These are phyloP conservation scores for Drosophila cardini DNA, from an alignment of 1,140 invertebrate genomes.

Conservation along the genomic window DNA sequence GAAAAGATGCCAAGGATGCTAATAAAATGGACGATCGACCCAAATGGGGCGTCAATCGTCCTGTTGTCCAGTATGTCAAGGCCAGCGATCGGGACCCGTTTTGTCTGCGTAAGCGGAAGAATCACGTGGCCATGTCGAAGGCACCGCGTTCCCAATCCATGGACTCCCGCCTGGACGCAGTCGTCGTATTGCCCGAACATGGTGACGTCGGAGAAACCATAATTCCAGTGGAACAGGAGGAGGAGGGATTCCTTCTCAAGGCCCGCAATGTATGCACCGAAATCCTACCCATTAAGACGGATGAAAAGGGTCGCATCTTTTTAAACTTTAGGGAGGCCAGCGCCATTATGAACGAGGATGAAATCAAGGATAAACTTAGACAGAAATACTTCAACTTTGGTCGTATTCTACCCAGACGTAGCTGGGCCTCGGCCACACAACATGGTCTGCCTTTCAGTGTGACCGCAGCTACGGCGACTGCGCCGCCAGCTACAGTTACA, in stretches of 20 bases:
- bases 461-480: constrained; percentile 40
- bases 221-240: constrained; percentile 40
- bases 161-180: constrained; percentile 73
- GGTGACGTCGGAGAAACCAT: constrained; percentile 10
- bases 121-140: constrained; percentile 58
- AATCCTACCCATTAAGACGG: constrained; percentile 82
- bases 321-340: constrained; percentile 82
- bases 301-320: constrained; percentile 82
- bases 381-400: constrained; percentile 83
- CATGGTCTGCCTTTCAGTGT: constrained; percentile 72
- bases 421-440: constrained; percentile 81
- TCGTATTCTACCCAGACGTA: constrained; percentile 72
- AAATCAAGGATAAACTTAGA: constrained; percentile 81
- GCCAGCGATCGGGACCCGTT: constrained; percentile 90
- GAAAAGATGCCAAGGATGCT: constrained; percentile 64
- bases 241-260: constrained; percentile 79
- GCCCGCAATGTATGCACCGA: constrained; percentile 84
- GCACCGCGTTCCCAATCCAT: constrained; percentile 73
- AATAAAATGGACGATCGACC: constrained; percentile 86
- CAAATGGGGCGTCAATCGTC: constrained; percentile 88
- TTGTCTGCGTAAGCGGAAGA: constrained; percentile 84
- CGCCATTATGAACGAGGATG: constrained; percentile 83
- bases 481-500: constrained; percentile 37
- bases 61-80: constrained; percentile 88
- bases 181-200: constrained; percentile 53